Base-by-base conservation (phyloP, 2,113 vertebrate species). In the Lampris megalopsis region DNA sequence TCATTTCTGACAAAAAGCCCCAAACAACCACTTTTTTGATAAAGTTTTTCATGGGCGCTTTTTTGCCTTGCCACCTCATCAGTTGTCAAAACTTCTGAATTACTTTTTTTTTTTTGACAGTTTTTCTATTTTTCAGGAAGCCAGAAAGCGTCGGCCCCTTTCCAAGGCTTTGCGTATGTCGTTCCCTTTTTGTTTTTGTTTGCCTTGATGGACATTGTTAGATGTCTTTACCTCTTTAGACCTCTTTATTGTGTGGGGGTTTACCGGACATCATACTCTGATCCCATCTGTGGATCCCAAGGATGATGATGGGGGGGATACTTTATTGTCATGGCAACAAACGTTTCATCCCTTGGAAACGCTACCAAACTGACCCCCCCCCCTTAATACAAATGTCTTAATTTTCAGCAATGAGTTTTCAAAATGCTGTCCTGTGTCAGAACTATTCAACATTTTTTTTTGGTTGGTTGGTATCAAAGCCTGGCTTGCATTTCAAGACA, bases 211-310 rank as follows among this genome's bases (percentile, higher is more conserved):
- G 81, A 94, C 93, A 93, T 79, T 94, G 80, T 92, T 94, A 95
- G 95, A 96, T 96, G 88, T 95, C 94, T 96, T 95, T 78, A 73
- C 78, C 92, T 95, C 95, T 97, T 95, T 94, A 80, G 63, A 73
- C 78, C 92, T 95, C 95, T 97, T 95, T 94, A 80, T 65, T 88
- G 91, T 85, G 79, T 87, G 80, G 81, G 95, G 95, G 94, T 94
- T 93, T 94, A 95, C 95, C 92, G 96, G 95, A 96, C 96, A 96
- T 96, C 95, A 94, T 95, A 97, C 95, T 96, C 97, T 97, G 96
- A 98, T 98, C 97, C 97, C 96, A 90, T 76, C 95, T 89, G 97
- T 98, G 97, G 97, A 97, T 98, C 96, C 91, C 95, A 92, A 93
- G 24, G 24, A 24, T 24, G 24, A 24, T 24, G 24, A 92, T 94